Evolutionary conservation across 2,888 invertebrate species (phyloP), one percentile per base, ranked within the genome.

Genomic region (Drosophila longiperda): DNA sequence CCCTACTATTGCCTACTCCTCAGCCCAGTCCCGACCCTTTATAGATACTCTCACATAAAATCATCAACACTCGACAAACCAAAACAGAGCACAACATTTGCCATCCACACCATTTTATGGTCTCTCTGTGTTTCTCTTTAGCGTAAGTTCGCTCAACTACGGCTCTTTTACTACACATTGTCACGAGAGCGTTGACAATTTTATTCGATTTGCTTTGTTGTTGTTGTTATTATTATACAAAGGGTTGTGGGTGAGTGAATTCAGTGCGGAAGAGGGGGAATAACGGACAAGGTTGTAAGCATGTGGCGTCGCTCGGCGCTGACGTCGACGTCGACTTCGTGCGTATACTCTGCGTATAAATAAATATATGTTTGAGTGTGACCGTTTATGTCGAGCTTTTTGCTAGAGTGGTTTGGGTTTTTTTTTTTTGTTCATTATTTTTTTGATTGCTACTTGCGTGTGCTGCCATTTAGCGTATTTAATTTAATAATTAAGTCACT

Each of bases 401-500:
- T 48, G 75, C 75, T 65, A 45, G 54, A 49, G 61, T 68, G 72
- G 73, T 74, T 82, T 80, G 82, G 79, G 66, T 15, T 32, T 32
- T 57, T 57, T 12, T 38, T 74, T 78, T 26, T 26, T 26, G 26
- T 74, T 64, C 52, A 62, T 80, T 78, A 54, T 73, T 59, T 45
- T 69, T 75, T 81, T 74, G 74, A 81, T 81, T 87, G 80, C 82
- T 80, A 77, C 72, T 85, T 89, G 89, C 89, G 89, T 85, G 87
- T 82, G 85, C 84, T 85, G 79, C 85, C 87, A 89, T 87, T 85
- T 89, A 85, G 87, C 89, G 87, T 82, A 75, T 89, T 89, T 85
- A 89, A 85, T 85, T 87, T 85, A 89, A 85, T 89, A 85, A 89
- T 85, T 85, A 89, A 85, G 89, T 83, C 71, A 87, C 87, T 75